Base-by-base conservation (phyloP, 2,888 invertebrate species). In the Allolobophora icterica region DNA sequence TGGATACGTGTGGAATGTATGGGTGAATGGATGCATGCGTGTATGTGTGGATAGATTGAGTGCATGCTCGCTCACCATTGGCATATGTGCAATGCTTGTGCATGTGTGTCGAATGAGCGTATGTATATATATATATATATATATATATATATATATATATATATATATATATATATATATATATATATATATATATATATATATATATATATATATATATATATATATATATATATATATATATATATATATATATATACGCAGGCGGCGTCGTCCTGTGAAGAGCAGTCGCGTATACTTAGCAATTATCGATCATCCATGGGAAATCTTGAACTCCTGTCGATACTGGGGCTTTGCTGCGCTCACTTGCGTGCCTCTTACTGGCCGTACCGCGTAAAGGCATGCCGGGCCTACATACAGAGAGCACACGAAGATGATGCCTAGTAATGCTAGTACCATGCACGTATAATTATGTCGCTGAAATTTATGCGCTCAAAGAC, bases 241-340 rank as follows among this genome's bases (percentile, higher is more conserved):
- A n/a, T n/a, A n/a, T n/a, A n/a, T n/a, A n/a, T n/a, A n/a, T n/a
- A n/a, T 38, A 38, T 38, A 38, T 3, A 71, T 13, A 17, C 1
- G 71, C 11, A 30, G 71, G 8, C 71, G n/a, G 71, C 52, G 21
- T 24, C 21, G n/a, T 8, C 30, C 30, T 71, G n/a, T n/a, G 71
- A 71, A 30, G 71, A 71, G 17, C 30, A 6, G 30, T 0, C 24
- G 30, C 30, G n/a, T 13, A 71, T n/a, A 71, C n/a, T n/a, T 71
- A 71, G 1, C n/a, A 71, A 8, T 17, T 52, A 71, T 71, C 71
- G 71, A 71, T n/a, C 71, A 71, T 71, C n/a, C 71, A 3, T 71
- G 71, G 71, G 71, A 71, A 71, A 71, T 71, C 71, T 71, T n/a
- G 71, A 71, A 71, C n/a, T 71, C 71, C 8, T 71, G 71, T 71